These are phyloP conservation scores for Gobio gobio DNA, from an alignment of 2,113 vertebrate species.

Conservation along the genomic window DNA sequence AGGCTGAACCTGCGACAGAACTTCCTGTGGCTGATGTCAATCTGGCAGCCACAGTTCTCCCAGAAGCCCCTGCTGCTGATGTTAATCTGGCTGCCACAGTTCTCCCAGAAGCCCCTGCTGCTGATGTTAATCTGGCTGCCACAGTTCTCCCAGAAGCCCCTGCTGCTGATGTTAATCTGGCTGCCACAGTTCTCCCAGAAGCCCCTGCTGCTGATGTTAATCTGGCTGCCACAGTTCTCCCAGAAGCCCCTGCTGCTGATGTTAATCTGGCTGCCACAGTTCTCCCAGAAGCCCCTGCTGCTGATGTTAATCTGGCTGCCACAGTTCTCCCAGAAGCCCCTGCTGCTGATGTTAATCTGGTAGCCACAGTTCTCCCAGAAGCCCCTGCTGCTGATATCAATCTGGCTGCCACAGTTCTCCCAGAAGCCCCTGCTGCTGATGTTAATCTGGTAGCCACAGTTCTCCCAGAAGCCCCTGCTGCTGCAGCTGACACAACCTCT, in stretches of 20 bases:
- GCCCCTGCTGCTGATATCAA: constrained; percentile 51
- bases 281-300: constrained; percentile 54
- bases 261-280: constrained; percentile 39
- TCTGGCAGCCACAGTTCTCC: constrained; percentile 38
- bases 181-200: constrained; percentile 45
- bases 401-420: constrained; percentile 39
- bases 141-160: constrained; percentile 48
- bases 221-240: constrained; percentile 39
- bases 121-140: constrained; percentile 33
- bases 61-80: constrained; percentile 53
- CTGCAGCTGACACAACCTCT: constrained; percentile 62
- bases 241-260: constrained; percentile 53
- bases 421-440: constrained; percentile 53
- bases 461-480: constrained; percentile 43
- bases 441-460: constrained; percentile 35
- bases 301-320: constrained; percentile 33
- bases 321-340: constrained; percentile 48
- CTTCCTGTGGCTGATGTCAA: constrained; percentile 47
- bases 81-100: constrained; percentile 39
- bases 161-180: constrained; percentile 51
- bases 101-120: constrained; percentile 54
- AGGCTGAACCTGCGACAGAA: constrained; percentile 50
- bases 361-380: constrained; percentile 45
- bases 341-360: constrained; percentile 51
- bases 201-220: constrained; percentile 51